Conservation (phyloP, 2,797 vertebrate species). For the Leptatherina wallacei region DNA sequence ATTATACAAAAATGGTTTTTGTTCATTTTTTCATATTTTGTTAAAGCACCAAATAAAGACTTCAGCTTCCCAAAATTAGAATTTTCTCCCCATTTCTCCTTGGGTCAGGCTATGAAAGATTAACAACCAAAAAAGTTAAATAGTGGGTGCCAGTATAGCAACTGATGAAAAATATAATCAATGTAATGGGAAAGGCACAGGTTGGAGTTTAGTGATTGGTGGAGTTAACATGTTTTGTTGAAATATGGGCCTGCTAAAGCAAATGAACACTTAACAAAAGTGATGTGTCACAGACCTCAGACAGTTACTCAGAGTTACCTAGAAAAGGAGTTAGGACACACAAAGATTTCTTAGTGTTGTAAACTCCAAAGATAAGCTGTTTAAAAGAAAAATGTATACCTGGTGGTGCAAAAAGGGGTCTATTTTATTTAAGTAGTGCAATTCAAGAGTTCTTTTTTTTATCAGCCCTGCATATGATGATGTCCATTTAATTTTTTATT, state of each 20-base stretch:
- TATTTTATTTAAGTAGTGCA: background rate
- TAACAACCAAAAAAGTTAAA: background rate
- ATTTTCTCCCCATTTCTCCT: too few relatives aligned
- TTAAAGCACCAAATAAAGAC: too few relatives aligned
- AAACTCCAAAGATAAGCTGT: slow-evolving; percentile 25
- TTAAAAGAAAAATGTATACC: background rate
- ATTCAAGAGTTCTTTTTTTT: background rate
- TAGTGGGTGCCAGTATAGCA: background rate
- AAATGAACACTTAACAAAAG: slow-evolving; percentile 24
- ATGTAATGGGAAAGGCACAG: background rate
- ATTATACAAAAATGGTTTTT: too few relatives aligned
- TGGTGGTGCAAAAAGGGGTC: background rate
- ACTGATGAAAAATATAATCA: background rate
- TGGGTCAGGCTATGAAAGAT: too few relatives aligned
- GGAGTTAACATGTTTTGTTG: background rate
- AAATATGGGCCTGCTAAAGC: background rate
- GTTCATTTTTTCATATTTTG: too few relatives aligned
- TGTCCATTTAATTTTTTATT: too few relatives aligned
- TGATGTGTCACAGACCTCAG: slow-evolving; percentile 25
- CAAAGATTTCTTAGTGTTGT: slow-evolving; percentile 22
- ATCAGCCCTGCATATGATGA: background rate
- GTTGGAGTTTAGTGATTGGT: background rate
- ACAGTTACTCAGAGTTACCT: background rate
- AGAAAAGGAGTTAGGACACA: slow-evolving; percentile 17
- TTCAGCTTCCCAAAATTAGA: too few relatives aligned